These are phyloP conservation scores for Zoroaster sp. DNA, from an alignment of 53 echinoderm and acorn worm genomes.

Conservation along the genomic window DNA sequence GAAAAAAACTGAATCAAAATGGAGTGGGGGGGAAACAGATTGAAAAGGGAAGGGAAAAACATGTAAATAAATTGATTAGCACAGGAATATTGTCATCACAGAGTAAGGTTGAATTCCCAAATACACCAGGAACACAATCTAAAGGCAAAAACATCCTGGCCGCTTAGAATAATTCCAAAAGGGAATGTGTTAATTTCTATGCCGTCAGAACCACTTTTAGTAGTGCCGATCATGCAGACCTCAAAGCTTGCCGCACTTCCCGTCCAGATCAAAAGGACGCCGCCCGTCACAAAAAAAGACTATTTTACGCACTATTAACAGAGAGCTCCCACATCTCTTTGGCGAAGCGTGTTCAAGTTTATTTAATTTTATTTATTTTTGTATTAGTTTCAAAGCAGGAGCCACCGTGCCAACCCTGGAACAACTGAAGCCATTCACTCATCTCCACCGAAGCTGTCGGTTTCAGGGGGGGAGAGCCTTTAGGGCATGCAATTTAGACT, in stretches of 20 bases:
- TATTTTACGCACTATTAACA: constrained; percentile 14
- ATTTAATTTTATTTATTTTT: neutral
- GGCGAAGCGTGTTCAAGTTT: constrained; percentile 3
- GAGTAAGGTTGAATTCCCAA: neutral
- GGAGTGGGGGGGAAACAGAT: neutral
- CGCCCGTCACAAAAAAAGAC: constrained; percentile 17
- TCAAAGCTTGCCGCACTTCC: constrained; percentile 31
- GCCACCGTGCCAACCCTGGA: neutral
- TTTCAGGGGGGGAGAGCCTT: neutral
- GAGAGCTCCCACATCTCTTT: neutral
- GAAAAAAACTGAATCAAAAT: neutral
- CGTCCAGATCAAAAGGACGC: neutral
- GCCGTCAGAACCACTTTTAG: neutral
- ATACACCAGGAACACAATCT: neutral
- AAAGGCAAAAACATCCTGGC: neutral
- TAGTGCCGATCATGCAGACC: neutral
- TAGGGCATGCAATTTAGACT: neutral
- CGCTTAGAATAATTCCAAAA: neutral
- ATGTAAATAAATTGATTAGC: neutral
- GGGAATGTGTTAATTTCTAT: constrained; percentile 31
- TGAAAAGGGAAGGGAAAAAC: neutral
- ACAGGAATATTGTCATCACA: neutral
- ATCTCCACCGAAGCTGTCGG: neutral
- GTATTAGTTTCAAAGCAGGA: neutral
- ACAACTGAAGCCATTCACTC: neutral